phyloP scores from a whole-genome alignment of 2,888 invertebrate species.

The Plagodis dolabraria region DNA sequence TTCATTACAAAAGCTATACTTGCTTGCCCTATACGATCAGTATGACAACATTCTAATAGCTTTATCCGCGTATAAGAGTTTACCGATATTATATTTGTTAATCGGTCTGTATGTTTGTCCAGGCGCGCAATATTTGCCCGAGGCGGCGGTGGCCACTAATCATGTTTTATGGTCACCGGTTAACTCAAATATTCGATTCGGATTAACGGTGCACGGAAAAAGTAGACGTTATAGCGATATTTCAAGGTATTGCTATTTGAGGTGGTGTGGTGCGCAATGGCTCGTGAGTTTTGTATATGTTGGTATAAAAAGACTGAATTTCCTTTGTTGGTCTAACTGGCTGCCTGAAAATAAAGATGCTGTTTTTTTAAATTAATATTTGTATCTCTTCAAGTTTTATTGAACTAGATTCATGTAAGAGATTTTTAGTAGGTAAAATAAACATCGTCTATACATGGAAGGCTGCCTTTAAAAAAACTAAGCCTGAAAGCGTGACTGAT shows the following conservation, averaged over 20 bases:
- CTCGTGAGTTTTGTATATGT: neutral
- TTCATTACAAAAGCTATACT: no score
- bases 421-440: no score
- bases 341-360: no score
- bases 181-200: constrained; percentile 69
- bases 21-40: no score
- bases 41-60: constrained; percentile 20
- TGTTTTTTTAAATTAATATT: no score
- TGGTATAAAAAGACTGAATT: neutral
- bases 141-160: constrained; percentile 71
- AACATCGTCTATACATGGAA: no score
- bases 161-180: constrained; percentile 77
- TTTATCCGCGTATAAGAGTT: constrained; percentile 45
- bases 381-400: no score
- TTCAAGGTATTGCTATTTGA: constrained; percentile 23
- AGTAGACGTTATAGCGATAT: constrained; percentile 21
- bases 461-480: no score
- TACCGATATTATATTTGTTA: constrained; percentile 62
- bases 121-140: constrained; percentile 65
- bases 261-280: constrained; percentile 1
- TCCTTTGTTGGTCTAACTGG: no score
- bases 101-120: constrained; percentile 61
- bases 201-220: constrained; percentile 65
- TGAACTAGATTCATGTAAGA: no score
- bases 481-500: no score